These are phyloP conservation scores for Lepeophtheirus nordmannii DNA, from an alignment of 2,888 invertebrate species.

Conservation along the genomic window DNA sequence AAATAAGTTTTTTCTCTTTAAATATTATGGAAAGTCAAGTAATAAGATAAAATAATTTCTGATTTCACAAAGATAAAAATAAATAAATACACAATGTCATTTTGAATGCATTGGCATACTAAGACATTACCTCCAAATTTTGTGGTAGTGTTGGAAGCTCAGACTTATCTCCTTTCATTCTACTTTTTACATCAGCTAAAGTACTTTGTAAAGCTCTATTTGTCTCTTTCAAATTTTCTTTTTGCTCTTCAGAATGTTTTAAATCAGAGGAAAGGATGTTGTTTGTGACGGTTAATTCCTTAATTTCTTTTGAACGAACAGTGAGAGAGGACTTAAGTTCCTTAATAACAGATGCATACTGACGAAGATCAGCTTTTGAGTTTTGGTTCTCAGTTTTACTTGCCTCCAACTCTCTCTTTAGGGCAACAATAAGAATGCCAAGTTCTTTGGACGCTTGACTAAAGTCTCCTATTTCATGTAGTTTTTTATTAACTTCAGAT, in stretches of 20 bases:
- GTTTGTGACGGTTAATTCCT: neutral
- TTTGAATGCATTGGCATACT: neutral
- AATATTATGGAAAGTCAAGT: too few relatives aligned
- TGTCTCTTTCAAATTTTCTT: neutral
- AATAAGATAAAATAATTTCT: too few relatives aligned
- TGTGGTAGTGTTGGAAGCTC: neutral
- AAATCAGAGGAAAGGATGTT: neutral
- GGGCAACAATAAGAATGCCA: neutral
- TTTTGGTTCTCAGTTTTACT: neutral
- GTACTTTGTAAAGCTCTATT: neutral
- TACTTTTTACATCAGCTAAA: neutral
- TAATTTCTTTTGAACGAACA: neutral
- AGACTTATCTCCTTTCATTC: neutral
- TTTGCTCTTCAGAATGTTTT: neutral
- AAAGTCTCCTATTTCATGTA: conserved; percentile 13
- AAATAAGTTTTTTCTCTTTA: too few relatives aligned
- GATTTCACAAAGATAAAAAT: too few relatives aligned
- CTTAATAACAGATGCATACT: neutral
- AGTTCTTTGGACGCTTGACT: conserved; percentile 4
- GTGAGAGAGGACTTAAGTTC: neutral
- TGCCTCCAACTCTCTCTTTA: conserved; percentile 11
- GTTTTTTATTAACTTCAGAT: neutral
- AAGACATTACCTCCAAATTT: neutral
- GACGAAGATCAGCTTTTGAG: neutral
- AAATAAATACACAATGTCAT: too few relatives aligned